Conservation (phyloP, 2,888 invertebrate species). For the Lamproptera curius region DNA sequence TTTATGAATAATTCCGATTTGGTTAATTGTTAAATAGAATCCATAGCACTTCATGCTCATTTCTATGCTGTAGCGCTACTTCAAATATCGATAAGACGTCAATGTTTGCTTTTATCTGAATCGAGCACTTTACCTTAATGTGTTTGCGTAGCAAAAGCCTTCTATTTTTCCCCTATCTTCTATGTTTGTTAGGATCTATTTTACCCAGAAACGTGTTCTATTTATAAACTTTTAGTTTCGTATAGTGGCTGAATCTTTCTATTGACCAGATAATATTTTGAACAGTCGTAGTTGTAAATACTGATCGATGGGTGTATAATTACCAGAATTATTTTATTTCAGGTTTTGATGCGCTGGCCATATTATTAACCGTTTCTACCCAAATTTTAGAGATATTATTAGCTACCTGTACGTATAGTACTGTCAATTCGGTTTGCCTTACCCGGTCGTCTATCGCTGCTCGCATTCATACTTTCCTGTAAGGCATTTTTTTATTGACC, state of each 20-base stretch:
- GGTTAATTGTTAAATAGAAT: background rate
- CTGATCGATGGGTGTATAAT: too few species aligned
- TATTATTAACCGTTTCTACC: background rate
- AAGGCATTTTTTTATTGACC: conserved; percentile 57
- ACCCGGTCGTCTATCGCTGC: conserved; percentile 23
- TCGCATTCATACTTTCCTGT: conserved; percentile 30
- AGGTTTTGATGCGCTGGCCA: background rate
- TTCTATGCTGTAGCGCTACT: background rate
- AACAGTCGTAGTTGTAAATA: too few species aligned
- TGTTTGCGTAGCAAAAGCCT: background rate
- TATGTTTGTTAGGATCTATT: too few species aligned
- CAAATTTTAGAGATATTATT: background rate
- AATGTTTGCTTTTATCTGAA: conserved; percentile 1
- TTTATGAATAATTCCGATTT: background rate
- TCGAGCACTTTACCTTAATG: background rate
- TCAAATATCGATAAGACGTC: background rate
- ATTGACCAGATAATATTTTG: too few species aligned
- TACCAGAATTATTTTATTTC: background rate
- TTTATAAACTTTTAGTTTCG: too few species aligned
- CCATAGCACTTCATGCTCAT: background rate
- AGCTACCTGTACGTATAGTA: too few species aligned
- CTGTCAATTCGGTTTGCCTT: too few species aligned
- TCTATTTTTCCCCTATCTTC: background rate
- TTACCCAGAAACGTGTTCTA: too few species aligned
- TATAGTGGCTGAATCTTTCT: too few species aligned